Percentiles rank a stretch among this genome's conserved stretches.
phyloP scores from a whole-genome alignment of 1,140 invertebrate species.

The Conopomorpha cramerella region DNA sequence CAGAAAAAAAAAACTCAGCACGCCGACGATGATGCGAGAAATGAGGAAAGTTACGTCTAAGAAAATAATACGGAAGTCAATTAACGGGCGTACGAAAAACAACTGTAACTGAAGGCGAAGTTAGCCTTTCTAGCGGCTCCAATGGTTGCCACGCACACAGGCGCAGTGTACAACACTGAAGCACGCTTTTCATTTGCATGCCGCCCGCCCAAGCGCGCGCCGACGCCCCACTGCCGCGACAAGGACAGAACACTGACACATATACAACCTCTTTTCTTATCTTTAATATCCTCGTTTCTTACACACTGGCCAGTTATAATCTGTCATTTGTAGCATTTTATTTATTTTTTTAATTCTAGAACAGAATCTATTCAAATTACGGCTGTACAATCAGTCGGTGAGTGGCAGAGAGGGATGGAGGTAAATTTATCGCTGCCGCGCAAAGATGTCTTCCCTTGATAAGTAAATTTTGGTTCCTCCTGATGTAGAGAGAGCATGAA shows the following conservation, averaged over 20 bases:
- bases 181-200: conserved; percentile 49
- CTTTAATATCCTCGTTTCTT: too few species aligned
- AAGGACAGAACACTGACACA: conserved; percentile 35
- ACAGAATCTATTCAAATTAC: too few species aligned
- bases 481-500: conserved; percentile 34
- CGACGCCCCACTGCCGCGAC: conserved; percentile 49
- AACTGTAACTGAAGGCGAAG: conserved; percentile 59
- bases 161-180: conserved; percentile 25
- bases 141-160: conserved; percentile 54
- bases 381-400: conserved; percentile 25
- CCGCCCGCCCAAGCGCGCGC: conserved; percentile 54
- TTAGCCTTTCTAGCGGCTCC: conserved; percentile 54
- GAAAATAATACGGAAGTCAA: conserved; percentile 59
- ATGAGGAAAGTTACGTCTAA: conserved; percentile 58
- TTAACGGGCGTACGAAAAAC: conserved; percentile 58
- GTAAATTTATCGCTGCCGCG: conserved; percentile 50
- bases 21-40: conserved; percentile 46
- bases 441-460: conserved; percentile 23
- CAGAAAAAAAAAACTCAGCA: conserved; percentile 31
- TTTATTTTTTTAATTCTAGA: too few species aligned
- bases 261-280: conserved; percentile 25
- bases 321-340: too few species aligned
- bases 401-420: conserved; percentile 43
- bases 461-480: conserved; percentile 31
- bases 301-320: too few species aligned